Evolutionary conservation across 2,113 vertebrate species (phyloP), one percentile per base, ranked within the genome.

Genomic region (Oncorhynchus mykiss): DNA sequence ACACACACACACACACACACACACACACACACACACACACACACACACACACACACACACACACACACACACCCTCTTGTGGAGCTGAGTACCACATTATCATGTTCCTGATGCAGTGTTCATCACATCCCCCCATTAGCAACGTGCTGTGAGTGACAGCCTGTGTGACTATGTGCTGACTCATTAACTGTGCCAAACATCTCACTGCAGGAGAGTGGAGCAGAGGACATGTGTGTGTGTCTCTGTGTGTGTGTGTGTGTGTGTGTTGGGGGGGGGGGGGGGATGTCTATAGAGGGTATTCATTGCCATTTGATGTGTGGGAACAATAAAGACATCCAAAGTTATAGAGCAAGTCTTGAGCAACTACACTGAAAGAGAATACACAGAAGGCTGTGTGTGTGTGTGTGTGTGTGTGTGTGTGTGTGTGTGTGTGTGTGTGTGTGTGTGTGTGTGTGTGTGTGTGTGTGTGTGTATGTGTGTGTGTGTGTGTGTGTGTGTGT

Each of bases 91-190:
- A 24, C n/a, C 25, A 39, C 72, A n/a, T 71, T 75, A 70, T 72
- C 31, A 48, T 68, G 74, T 72, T 67, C 31, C 34, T 51, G 67
- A 76, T 69, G 16, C 66, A 73, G 51, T 72, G 16, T 59, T 80
- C 72, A 34, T 67, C 62, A 75, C n/a, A 20, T 73, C 67, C 49
- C 57, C 39, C 39, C 39, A 12, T 45, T 45, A 45, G 39, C 9
- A 45, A 45, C 39, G 39, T 45, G 39, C 39, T 45, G 39, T 45
- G 39, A 45, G 39, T 45, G 39, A 45, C 16, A 34, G 67, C 31
- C 48, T 71, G 70, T 20, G 70, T 27, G 24, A 54, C 70, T 51
- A 45, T 45, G 68, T 70, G 39, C 68, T 70, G 68, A 70, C 68
- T 70, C 68, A 70, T 70, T 70, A 70, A 70, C 25, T 18, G 68